Evolutionary conservation across 1,140 invertebrate genomes (phyloP), one percentile per base, ranked within the genome.

Genomic region (Marisa cornuarietis): DNA sequence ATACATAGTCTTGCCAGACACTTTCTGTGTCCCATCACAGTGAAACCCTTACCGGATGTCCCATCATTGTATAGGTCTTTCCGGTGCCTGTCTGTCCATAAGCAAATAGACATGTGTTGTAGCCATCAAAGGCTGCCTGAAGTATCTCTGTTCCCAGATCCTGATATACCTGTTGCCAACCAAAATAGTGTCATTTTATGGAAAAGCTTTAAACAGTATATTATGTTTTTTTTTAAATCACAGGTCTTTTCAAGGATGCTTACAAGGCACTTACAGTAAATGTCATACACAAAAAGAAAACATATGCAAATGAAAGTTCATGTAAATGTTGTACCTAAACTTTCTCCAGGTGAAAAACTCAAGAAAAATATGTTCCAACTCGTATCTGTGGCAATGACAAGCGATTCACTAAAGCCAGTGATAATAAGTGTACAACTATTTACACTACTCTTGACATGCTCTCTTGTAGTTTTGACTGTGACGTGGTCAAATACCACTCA

Each of bases 61-160:
- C 93, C 88, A 93, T 92, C 93, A 94, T 94, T 1, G 93, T 94
- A 82, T 91, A 92, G 0, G 97, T 98, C 92, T 98, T 98, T 0
- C 97, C 97, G 82, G 95, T 96, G 58, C 96, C 96, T 16, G 97
- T 98, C 91, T 98, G 97, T 0, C 97, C 97, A 91, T 99, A 99
- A 9, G 97, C 97, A 93, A 98, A 98, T 69, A 98, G 95, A 90
- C 96, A 98, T 10, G 98, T 96, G 92, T 98, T 97, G 88, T 97
- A 98, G 0, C 97, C 97, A 91, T 98, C 96, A 54, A 97, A 90
- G 2, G 96, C 95, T 8, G 86, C 83, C 76, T 88, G 84, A 18
- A 98, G 94, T 63, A 97, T 96, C 92, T 97, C 96, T 87, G 94
- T 94, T 69, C 96, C 96, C 80, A 97, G 93, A 93, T 97, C 96